Evolutionary conservation across 64 coral and sea anemone genomes (phyloP), one percentile per base, ranked within the genome.

Genomic region (Pocillopora damicornis): DNA sequence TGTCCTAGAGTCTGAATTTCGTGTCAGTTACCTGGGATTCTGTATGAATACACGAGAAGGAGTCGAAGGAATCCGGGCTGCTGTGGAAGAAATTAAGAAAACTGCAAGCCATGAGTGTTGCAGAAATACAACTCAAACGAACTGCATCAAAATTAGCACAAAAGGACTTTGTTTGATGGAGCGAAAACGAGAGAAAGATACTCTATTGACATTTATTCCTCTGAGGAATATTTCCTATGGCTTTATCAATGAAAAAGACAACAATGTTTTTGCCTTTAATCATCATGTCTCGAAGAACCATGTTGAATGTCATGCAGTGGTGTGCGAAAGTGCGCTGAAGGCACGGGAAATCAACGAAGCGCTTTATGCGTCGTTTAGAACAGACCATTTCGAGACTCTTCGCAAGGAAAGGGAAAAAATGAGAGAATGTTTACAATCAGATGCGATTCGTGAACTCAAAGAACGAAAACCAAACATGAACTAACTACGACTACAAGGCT

Each of bases 221-320:
- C 59, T 95, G 2, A 61, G 71, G 18, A 92, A 95, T 18, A 89
- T 92, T 63, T 95, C 94, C 22, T 95, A 92, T 38, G 81, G 87
- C 10, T 79, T 83, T 75, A 64, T 77, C 22, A 64, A 60, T 42
- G 45, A 77, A 60, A 76, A 72, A 58, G 42, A 89, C 45, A 77
- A 74, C 57, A 72, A 92, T 13, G 64, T 95, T 37, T 86, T 95
- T 35, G 89, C 94, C 2, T 92, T 95, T 77, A 92, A 92, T 18
- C 86, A 89, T 15, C 94, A 95, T 60, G 61, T 92, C 12, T 95
- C 94, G 61, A 83, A 79, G 34, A 85, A 79, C 9, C 82, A 85
- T 37, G 87, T 95, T 2, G 94, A 89, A 69, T 91, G 84, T 13
- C 81, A 95, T 30, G 87, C 86, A 6, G 58, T 95, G 6, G 68